Conservation (phyloP, 2,797 vertebrate species). For the Rhinella marina region DNA sequence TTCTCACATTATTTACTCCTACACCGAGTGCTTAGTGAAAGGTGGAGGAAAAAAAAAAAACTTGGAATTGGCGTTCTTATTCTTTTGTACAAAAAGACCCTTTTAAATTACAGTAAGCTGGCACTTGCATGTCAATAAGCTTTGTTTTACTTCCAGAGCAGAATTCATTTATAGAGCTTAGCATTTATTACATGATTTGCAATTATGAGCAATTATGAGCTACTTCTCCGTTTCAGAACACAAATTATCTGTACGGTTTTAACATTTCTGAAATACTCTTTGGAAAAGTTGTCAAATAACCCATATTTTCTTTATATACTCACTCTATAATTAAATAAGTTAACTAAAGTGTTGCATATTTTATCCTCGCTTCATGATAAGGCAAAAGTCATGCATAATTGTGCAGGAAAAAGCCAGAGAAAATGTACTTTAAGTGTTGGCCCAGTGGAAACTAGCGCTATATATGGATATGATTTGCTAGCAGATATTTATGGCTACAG, state of each 20-base stretch:
- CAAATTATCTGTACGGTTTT: constrained; percentile 84
- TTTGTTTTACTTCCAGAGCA: constrained; percentile 88
- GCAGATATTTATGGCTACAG: not conserved
- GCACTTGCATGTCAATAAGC: constrained; percentile 88
- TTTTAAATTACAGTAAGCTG: constrained; percentile 85
- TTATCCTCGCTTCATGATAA: constrained; percentile 51
- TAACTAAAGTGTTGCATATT: constrained; percentile 61
- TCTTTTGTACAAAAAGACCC: constrained; percentile 81
- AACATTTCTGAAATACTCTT: constrained; percentile 59
- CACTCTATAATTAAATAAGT: constrained; percentile 60
- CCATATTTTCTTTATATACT: constrained; percentile 61
- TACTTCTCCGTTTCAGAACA: constrained; percentile 85
- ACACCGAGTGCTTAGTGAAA: constrained; percentile 5
- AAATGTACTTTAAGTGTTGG: constrained; percentile 38
- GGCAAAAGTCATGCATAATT: constrained; percentile 61
- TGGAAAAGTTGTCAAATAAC: constrained; percentile 61
- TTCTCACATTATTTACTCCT: not conserved
- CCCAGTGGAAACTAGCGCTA: constrained; percentile 10
- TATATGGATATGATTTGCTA: constrained; percentile 8
- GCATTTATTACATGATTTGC: constrained; percentile 92
- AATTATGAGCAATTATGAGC: constrained; percentile 89
- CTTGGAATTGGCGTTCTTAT: constrained; percentile 83
- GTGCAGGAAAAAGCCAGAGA: constrained; percentile 17
- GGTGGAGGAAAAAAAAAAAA: constrained; percentile 64
- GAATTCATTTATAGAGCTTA: constrained; percentile 86